A percentile compares a stretch with the other conserved stretches of the same genome.
Conservation (phyloP, 2,797 vertebrate species). For the Hydrolagus colliei region DNA sequence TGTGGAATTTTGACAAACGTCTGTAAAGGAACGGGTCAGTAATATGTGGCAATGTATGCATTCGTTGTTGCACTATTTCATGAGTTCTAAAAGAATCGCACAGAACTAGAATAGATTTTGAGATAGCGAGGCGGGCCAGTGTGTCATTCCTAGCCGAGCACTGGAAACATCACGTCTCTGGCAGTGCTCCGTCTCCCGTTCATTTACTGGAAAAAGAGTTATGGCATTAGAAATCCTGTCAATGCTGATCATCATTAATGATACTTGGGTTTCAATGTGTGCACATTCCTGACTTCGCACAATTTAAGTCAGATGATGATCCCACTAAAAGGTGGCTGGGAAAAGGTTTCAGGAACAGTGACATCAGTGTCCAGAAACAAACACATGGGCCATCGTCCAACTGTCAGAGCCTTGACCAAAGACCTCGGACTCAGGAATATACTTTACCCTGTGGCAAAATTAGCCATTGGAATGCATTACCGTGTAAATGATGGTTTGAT, state of each 20-base stretch:
- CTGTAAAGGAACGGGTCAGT: neutral
- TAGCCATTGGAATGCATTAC: constrained; percentile 14
- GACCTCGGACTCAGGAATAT: neutral
- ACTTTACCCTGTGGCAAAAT: constrained; percentile 2
- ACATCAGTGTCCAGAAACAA: constrained; percentile 8
- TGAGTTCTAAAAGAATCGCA: neutral
- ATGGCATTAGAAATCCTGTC: neutral
- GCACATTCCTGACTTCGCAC: neutral
- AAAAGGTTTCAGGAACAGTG: constrained; percentile 15
- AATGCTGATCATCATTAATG: neutral
- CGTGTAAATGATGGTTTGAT: constrained; percentile 13
- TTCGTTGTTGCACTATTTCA: neutral
- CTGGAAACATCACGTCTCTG: too few species aligned
- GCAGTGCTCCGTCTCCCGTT: too few species aligned
- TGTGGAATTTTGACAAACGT: neutral
- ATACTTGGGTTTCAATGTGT: neutral
- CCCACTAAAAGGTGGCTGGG: neutral
- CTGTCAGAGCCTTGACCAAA: constrained; percentile 16
- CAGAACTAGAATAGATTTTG: neutral
- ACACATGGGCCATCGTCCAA: neutral
- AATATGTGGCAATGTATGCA: neutral
- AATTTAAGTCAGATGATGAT: neutral
- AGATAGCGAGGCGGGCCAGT: too few species aligned
- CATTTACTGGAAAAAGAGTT: neutral
- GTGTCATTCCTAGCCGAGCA: too few species aligned